Evolutionary conservation across 2,888 invertebrate species (phyloP).

Genomic region (Resseliella maxima): DNA sequence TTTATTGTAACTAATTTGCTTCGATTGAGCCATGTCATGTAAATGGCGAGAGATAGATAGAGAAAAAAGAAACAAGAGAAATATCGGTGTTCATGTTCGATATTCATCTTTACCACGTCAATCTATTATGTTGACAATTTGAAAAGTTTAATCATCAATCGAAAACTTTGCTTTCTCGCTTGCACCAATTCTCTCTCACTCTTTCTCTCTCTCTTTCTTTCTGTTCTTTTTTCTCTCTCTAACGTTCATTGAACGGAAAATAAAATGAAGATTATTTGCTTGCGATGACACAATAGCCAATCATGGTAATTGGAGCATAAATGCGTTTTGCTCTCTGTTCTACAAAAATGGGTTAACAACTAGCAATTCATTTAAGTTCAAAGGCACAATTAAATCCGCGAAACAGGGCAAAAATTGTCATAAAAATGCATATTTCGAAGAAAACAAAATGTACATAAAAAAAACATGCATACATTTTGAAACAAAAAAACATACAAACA

Average conservation of each 20-base stretch:
- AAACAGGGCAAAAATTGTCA: slow-evolving; percentile 20
- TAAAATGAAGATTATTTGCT: background rate
- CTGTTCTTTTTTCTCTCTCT: too few relatives aligned
- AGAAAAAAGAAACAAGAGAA: background rate
- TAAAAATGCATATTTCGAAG: background rate
- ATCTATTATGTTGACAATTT: background rate
- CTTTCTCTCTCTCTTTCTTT: too few relatives aligned
- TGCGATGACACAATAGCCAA: background rate
- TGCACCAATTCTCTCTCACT: too few relatives aligned
- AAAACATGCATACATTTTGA: background rate
- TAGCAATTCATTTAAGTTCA: slow-evolving; percentile 19
- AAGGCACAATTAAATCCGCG: slow-evolving; percentile 16
- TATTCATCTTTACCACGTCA: background rate
- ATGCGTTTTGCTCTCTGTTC: background rate
- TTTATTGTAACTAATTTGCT: background rate
- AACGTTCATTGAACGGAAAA: background rate
- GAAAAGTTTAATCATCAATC: background rate
- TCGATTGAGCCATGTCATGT: background rate
- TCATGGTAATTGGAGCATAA: slow-evolving; percentile 5
- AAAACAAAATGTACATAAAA: background rate
- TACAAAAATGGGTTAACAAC: background rate
- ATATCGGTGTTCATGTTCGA: background rate
- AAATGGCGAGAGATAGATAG: background rate
- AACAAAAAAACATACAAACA: background rate
- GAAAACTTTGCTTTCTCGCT: background rate